phyloP scores from a whole-genome alignment of 1,140 invertebrate genomes.

The Lerema accius region DNA sequence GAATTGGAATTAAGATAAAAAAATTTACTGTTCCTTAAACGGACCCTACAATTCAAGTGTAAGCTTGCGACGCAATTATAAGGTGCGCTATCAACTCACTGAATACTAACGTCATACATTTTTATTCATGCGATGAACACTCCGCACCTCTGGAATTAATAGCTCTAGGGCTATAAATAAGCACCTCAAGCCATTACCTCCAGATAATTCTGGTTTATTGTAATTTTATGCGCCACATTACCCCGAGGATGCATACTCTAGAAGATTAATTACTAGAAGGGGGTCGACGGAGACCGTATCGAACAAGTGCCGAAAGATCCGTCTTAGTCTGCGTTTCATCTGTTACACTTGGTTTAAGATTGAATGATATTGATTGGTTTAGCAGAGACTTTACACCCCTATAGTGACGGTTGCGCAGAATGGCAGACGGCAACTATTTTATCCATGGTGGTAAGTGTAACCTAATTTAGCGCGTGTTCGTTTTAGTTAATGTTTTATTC shows the following conservation, averaged over 20 bases:
- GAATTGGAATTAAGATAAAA: too few relatives aligned
- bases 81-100: not conserved
- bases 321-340: not conserved
- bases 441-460: too few relatives aligned
- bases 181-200: conserved; percentile 52
- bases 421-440: too few relatives aligned
- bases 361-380: too few relatives aligned
- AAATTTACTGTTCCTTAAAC: too few relatives aligned
- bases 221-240: conserved; percentile 66
- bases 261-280: conserved; percentile 47
- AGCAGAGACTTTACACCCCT: too few relatives aligned
- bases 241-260: conserved; percentile 42
- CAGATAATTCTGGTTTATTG: conserved; percentile 66
- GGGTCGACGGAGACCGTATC: conserved; percentile 22
- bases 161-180: conserved; percentile 57
- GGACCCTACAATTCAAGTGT: too few relatives aligned
- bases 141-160: conserved; percentile 46
- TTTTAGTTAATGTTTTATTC: too few relatives aligned
- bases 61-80: not conserved
- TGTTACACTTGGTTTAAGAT: not conserved
- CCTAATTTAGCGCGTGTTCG: too few relatives aligned
- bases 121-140: conserved; percentile 26
- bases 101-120: conserved; percentile 31
- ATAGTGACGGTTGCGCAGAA: too few relatives aligned
- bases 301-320: conserved; percentile 7